These are phyloP conservation scores for Beroe forskalii DNA, from an alignment of 37 sponge, comb jelly and placozoan genomes.

Conservation along the genomic window DNA sequence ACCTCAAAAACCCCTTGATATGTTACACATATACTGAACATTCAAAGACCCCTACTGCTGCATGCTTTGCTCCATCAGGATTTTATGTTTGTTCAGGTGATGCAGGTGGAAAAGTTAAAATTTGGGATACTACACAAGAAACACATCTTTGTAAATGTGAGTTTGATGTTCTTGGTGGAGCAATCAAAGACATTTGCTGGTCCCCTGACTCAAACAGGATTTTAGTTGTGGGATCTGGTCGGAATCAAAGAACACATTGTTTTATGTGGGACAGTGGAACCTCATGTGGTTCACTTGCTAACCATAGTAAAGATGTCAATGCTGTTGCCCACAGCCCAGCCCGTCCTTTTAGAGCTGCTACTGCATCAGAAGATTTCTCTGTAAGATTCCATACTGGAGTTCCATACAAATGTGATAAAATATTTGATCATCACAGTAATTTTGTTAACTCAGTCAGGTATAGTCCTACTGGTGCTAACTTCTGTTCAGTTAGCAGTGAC, in stretches of 20 bases:
- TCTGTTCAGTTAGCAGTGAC: constrained; percentile 85
- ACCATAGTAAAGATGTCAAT: constrained; percentile 84
- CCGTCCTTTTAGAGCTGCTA: constrained; percentile 86
- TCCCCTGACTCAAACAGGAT: constrained; percentile 94
- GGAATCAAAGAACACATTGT: constrained; percentile 83
- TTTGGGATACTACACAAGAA: constrained; percentile 98
- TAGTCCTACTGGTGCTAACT: constrained; percentile 84
- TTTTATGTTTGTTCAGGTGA: constrained; percentile 97
- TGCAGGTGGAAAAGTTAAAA: constrained; percentile 85
- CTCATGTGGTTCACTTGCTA: constrained; percentile 82
- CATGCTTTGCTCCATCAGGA: constrained; percentile 90
- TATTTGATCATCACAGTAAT: constrained; percentile 73
- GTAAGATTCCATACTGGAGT: constrained; percentile 82
- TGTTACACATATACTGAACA: constrained; percentile 89
- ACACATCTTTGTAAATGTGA: constrained; percentile 93
- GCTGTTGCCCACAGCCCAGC: constrained; percentile 78
- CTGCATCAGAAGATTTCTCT: constrained; percentile 84
- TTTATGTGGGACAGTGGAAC: constrained; percentile 97
- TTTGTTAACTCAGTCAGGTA: constrained; percentile 86
- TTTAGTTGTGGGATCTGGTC: constrained; percentile 88
- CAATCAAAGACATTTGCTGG: constrained; percentile 94
- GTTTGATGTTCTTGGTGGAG: constrained; percentile 80
- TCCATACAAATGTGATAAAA: constrained; percentile 83
- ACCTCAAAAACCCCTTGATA: constrained; percentile 84
- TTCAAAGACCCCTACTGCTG: constrained; percentile 83